These are phyloP conservation scores for Gastrophysa polygoni DNA, from an alignment of 2,888 invertebrate species.

Conservation along the genomic window DNA sequence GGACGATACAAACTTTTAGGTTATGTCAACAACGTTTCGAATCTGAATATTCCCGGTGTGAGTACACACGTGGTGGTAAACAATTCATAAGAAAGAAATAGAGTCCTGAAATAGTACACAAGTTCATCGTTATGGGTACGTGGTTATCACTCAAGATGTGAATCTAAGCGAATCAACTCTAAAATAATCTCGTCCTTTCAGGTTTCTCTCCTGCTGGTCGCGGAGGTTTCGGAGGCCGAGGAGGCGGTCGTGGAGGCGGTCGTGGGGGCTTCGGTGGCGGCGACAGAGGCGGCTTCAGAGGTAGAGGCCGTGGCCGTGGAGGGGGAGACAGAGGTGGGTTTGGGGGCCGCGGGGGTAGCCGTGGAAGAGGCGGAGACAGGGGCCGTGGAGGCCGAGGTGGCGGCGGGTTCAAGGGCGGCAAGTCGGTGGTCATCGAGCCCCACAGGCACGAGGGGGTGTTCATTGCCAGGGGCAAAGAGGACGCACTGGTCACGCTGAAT, in stretches of 20 bases:
- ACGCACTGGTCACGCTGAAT: constrained; percentile 94
- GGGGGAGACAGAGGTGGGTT: constrained; percentile 58
- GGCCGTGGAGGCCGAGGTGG: constrained; percentile 63
- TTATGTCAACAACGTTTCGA: too few species aligned
- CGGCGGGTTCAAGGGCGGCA: constrained; percentile 87
- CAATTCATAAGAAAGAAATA: not conserved
- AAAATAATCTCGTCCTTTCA: too few species aligned
- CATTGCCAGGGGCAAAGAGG: constrained; percentile 97
- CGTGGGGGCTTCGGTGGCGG: too few species aligned
- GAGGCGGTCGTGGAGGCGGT: too few species aligned
- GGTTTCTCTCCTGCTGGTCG: constrained; percentile 64
- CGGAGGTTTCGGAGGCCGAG: too few species aligned
- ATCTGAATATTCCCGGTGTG: too few species aligned
- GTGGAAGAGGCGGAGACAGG: constrained; percentile 62
- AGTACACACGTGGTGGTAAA: too few species aligned
- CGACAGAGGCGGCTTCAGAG: constrained; percentile 53
- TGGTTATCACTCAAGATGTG: constrained; percentile 31
- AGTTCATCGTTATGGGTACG: constrained; percentile 39
- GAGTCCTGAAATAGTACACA: not conserved
- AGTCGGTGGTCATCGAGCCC: constrained; percentile 93
- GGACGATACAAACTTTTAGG: too few species aligned
- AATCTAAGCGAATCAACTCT: too few species aligned
- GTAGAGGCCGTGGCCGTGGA: constrained; percentile 50
- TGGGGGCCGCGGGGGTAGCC: constrained; percentile 57
- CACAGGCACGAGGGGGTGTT: constrained; percentile 98